A percentile compares a stretch with the other conserved stretches of the same genome.
phyloP scores from a whole-genome alignment of 53 echinoderm and acorn worm species.

The Temnopleurus reevesii region DNA sequence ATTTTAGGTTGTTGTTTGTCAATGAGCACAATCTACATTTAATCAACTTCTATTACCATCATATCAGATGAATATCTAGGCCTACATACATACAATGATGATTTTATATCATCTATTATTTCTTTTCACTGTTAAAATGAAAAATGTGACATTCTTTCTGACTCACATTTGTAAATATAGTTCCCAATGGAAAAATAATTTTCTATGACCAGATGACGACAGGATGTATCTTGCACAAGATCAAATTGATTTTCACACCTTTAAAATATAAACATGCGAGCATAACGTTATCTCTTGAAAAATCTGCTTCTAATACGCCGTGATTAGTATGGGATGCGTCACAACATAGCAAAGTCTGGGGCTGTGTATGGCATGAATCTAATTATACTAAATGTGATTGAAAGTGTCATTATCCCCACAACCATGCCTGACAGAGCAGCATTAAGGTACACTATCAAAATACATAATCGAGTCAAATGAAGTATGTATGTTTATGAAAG shows the following conservation, averaged over 20 bases:
- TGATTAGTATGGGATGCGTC: neutral
- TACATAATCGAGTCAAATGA: too few species aligned
- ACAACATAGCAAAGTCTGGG: neutral
- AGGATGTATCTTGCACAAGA: conserved; percentile 22
- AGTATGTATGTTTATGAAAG: too few species aligned
- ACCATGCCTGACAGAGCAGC: neutral
- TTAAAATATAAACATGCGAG: neutral
- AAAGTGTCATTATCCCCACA: neutral
- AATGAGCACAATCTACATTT: too few species aligned
- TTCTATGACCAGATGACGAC: conserved; percentile 51
- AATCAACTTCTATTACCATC: too few species aligned
- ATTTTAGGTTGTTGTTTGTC: too few species aligned
- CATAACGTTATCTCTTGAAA: neutral
- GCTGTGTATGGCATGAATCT: neutral
- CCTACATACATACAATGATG: too few species aligned
- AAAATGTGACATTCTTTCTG: neutral
- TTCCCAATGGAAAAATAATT: neutral
- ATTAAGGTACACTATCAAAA: neutral
- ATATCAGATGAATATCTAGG: too few species aligned
- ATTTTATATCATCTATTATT: too few species aligned
- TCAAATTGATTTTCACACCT: conserved; percentile 44
- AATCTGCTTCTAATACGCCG: neutral
- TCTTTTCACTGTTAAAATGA: too few species aligned
- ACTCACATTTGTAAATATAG: neutral
- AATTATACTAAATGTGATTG: neutral